These are phyloP conservation scores for Microctenopoma lineatum DNA, from an alignment of 2,797 vertebrate genomes.

Conservation along the genomic window DNA sequence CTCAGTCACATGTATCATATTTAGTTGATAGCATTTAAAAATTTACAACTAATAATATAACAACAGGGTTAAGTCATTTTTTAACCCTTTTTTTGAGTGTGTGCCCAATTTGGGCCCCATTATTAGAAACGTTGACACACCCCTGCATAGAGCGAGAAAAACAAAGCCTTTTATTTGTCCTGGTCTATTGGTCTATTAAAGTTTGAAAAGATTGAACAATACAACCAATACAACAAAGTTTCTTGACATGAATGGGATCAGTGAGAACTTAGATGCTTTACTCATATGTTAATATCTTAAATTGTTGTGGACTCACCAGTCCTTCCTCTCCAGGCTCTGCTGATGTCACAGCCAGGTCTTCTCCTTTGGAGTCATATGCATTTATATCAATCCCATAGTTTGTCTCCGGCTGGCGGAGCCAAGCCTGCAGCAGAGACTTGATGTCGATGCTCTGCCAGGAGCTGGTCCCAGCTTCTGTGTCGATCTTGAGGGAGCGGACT, in stretches of 20 bases:
- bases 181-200: too few species aligned
- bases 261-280: too few species aligned
- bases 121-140: too few species aligned
- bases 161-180: too few species aligned
- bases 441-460: conserved; percentile 99
- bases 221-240: too few species aligned
- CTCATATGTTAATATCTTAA: neutral
- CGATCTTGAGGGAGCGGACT: conserved; percentile 95
- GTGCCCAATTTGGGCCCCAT: neutral
- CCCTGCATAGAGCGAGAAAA: too few species aligned
- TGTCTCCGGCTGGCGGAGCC: conserved; percentile 95
- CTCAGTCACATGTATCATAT: too few species aligned
- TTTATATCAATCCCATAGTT: conserved; percentile 98
- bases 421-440: conserved; percentile 95
- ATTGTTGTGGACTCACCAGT: conserved; percentile 86
- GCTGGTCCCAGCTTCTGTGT: conserved; percentile 88
- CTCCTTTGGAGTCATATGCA: conserved; percentile 90
- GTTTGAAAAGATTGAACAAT: too few species aligned
- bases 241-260: too few species aligned
- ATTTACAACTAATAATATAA: too few species aligned
- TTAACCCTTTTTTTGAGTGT: neutral
- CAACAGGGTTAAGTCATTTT: too few species aligned
- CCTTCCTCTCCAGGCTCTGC: conserved; percentile 93
- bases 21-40: too few species aligned
- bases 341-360: conserved; percentile 92